Base-by-base conservation (phyloP, 2,113 vertebrate genomes). In the Solea senegalensis region DNA sequence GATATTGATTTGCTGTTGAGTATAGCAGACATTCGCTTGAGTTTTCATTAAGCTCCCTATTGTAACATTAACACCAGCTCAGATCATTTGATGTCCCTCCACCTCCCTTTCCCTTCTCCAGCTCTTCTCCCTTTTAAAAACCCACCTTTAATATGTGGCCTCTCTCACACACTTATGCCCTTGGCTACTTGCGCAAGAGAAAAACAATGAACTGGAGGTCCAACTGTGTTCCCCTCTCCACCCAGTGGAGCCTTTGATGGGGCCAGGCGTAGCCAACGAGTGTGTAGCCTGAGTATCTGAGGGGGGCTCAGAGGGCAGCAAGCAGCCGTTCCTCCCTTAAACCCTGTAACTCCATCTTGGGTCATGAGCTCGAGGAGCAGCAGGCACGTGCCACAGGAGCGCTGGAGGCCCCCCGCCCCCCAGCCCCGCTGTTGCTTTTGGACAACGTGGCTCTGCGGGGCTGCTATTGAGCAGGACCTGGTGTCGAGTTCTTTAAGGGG, bases 371-470 rank as follows among this genome's bases (percentile, higher is more conserved):
- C 2, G 49, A 74, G 82, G 77, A 83, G 74, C 78, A 57, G 55
- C 70, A 85, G 88, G 78, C 90, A 83, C 80, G 87, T 86, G 90
- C 85, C 90, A 75, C 84, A 54, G 84, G 72, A 87, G 78, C 51
- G 2, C 65, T 5, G 40, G 70, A 79, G 82, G 65, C 65, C 61
- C 72, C 71, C 62, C 61, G n/a, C n/a, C 62, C 59, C 60, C 13
- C 6, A 64, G 61, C 76, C 65, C 65, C 34, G 54, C 78, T 89
- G 88, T 90, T 91, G 80, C 74, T 89, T 74, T 90, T 90, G 87
- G 82, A 79, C 69, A 44, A 69, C 45, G 58, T 4, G 27, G 55
- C 13, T 16, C 58, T 52, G 41, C 34, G 69, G 34, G 68, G 60
- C 61, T 60, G 57, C 55, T 77, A 58, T 72, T 76, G 78, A 78